A percentile compares a stretch with the other conserved stretches of the same genome.
Conservation (phyloP, 2,888 invertebrate genomes). For the Macropis europaea region DNA sequence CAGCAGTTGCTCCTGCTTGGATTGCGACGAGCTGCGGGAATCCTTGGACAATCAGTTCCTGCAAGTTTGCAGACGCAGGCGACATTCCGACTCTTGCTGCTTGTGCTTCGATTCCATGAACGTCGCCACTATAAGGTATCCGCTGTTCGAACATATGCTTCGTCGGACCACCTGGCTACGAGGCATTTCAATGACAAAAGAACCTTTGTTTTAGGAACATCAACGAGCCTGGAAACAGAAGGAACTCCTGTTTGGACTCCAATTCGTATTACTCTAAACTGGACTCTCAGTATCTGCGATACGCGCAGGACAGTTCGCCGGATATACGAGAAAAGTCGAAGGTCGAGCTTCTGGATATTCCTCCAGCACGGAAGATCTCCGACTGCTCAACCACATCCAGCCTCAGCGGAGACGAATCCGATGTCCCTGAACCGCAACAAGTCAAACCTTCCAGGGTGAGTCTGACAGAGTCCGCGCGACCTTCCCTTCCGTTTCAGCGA, state of each 20-base stretch:
- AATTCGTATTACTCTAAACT: constrained; percentile 63
- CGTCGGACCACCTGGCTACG: too few species aligned
- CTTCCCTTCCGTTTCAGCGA: too few species aligned
- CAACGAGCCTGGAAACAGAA: constrained; percentile 64
- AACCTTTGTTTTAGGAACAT: constrained; percentile 51
- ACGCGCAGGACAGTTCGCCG: constrained; percentile 35
- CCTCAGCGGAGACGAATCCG: constrained; percentile 87
- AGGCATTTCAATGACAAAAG: background rate
- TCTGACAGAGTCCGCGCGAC: too few species aligned
- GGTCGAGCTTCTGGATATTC: constrained; percentile 70
- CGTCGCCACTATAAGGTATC: constrained; percentile 39
- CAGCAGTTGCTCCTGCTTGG: constrained; percentile 76
- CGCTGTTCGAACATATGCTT: background rate
- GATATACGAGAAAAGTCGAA: constrained; percentile 50
- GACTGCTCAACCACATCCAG: constrained; percentile 89
- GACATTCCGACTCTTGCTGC: constrained; percentile 77
- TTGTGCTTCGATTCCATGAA: constrained; percentile 63
- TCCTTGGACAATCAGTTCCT: constrained; percentile 62
- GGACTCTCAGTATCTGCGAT: constrained; percentile 30
- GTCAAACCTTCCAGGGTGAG: constrained; percentile 74
- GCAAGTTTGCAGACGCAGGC: constrained; percentile 70
- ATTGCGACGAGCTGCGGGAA: constrained; percentile 73
- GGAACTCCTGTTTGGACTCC: constrained; percentile 74
- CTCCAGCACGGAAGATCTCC: constrained; percentile 83
- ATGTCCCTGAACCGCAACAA: constrained; percentile 79